Evolutionary conservation across 2,113 vertebrate species (phyloP).

Genomic region (Scytalopus superciliaris): DNA sequence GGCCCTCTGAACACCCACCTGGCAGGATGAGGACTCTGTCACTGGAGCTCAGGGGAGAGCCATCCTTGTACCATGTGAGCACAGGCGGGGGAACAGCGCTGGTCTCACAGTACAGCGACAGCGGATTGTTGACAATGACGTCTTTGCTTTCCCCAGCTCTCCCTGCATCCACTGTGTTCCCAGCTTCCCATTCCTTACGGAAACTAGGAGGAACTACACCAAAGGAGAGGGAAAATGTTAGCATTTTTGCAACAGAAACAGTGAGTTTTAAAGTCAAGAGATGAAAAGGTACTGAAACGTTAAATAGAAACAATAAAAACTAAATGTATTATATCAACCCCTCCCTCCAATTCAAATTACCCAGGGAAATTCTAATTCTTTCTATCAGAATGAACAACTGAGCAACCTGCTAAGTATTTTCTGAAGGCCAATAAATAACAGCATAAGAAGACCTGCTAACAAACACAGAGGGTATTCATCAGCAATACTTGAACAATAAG

Average conservation of each 20-base stretch:
- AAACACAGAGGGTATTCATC: not conserved
- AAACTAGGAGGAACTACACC: conserved; percentile 91
- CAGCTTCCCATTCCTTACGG: conserved; percentile 77
- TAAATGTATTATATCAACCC: not conserved
- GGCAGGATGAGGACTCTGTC: conserved; percentile 88
- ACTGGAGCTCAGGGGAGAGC: conserved; percentile 79
- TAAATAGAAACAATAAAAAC: not conserved
- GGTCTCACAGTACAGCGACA: conserved; percentile 92
- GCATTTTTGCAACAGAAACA: not conserved
- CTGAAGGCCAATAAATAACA: not conserved
- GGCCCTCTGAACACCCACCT: conserved; percentile 71
- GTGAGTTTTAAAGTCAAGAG: not conserved
- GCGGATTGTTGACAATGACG: conserved; percentile 89
- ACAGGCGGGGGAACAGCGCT: conserved; percentile 91
- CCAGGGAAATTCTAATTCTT: not conserved
- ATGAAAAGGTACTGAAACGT: not conserved
- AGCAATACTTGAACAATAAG: not conserved
- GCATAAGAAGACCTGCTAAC: not conserved
- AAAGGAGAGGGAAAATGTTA: not conserved
- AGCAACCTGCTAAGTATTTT: not conserved
- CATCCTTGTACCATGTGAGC: conserved; percentile 94
- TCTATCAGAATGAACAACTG: not conserved
- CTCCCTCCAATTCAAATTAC: not conserved
- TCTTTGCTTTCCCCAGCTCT: conserved; percentile 79
- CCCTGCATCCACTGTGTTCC: conserved; percentile 67